phyloP scores from a whole-genome alignment of 2,888 invertebrate genomes.

The Branchinecta sandiegonensis region DNA sequence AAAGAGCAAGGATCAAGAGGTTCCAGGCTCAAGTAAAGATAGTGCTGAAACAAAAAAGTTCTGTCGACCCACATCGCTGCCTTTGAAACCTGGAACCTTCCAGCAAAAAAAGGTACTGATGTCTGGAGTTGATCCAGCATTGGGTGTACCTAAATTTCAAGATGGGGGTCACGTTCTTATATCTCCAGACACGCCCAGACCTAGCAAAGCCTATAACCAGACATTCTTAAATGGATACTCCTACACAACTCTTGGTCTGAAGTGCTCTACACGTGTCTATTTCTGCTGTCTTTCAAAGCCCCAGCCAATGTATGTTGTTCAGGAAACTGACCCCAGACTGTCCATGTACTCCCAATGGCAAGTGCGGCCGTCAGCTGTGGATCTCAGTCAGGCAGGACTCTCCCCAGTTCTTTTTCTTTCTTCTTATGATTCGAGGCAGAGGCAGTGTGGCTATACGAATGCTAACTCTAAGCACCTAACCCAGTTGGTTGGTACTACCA shows the following conservation, averaged over 20 bases:
- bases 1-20: not conserved
- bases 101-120: conserved; percentile 56
- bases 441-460: conserved; percentile 44
- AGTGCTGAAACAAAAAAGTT: conserved; percentile 42
- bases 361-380: conserved; percentile 21
- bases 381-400: conserved; percentile 20
- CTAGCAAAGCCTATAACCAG: conserved; percentile 75
- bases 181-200: conserved; percentile 79
- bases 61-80: conserved; percentile 62
- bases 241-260: conserved; percentile 76
- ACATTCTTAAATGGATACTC: conserved; percentile 73
- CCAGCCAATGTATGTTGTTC: conserved; percentile 76
- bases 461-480: conserved; percentile 44
- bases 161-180: conserved; percentile 40
- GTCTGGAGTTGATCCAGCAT: conserved; percentile 47
- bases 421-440: conserved; percentile 45
- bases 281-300: conserved; percentile 86
- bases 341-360: conserved; percentile 93
- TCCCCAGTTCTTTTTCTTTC: conserved; percentile 20
- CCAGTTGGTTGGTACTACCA: conserved; percentile 38
- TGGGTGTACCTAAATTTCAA: conserved; percentile 22
- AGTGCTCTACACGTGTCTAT: conserved; percentile 75
- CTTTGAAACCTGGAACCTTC: conserved; percentile 67
- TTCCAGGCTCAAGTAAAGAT: conserved; percentile 8
- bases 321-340: conserved; percentile 59